These are phyloP conservation scores for Phenganax stokvisi DNA, from an alignment of 92 coral and sea anemone genomes.

Conservation along the genomic window DNA sequence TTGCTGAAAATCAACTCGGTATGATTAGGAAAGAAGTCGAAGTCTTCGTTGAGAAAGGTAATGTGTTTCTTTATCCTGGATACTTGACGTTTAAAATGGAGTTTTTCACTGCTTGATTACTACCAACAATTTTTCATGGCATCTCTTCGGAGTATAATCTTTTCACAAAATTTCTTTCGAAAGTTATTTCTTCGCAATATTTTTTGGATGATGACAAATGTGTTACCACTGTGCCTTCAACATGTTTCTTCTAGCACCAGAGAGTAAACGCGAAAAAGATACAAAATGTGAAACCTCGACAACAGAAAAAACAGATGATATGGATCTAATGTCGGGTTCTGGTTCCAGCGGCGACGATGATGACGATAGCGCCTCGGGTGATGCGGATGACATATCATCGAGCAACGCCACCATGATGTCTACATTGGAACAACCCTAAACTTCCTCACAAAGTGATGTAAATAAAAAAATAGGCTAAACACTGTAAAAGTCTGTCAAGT, in stretches of 20 bases:
- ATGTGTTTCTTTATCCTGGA: neutral
- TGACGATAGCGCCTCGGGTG: neutral
- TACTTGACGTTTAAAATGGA: neutral
- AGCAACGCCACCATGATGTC: too few species aligned
- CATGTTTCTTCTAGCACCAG: neutral
- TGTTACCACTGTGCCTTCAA: neutral
- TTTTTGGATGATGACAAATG: too few species aligned
- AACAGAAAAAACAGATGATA: neutral
- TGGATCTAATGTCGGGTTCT: constrained; percentile 15
- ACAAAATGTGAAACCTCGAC: neutral
- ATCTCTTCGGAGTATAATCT: too few species aligned
- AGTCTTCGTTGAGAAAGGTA: constrained; percentile 23
- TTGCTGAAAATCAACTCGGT: constrained; percentile 12
- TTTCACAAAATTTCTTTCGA: too few species aligned
- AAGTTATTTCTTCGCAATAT: too few species aligned
- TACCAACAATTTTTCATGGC: neutral
- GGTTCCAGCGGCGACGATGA: constrained; percentile 6
- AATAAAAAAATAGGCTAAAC: too few species aligned
- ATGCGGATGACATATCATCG: neutral
- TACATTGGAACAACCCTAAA: too few species aligned
- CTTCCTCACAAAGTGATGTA: too few species aligned
- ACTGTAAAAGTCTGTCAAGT: too few species aligned
- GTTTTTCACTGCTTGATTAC: neutral
- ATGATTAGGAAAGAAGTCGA: constrained; percentile 1
- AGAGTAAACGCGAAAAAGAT: neutral